These are phyloP conservation scores for Mythimna albipuncta DNA, from an alignment of 2,888 invertebrate species.

Conservation along the genomic window DNA sequence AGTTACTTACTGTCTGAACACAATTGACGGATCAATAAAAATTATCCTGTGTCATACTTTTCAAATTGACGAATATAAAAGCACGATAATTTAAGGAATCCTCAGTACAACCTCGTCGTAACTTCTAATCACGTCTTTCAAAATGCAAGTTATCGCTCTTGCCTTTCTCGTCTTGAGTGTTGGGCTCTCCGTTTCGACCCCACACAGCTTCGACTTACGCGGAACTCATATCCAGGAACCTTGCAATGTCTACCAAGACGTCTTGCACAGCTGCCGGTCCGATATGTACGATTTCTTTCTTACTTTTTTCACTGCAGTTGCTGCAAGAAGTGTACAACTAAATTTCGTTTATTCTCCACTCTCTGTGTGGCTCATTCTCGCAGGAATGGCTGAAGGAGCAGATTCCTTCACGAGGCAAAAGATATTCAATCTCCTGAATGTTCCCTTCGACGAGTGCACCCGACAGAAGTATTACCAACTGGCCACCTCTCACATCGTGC, in stretches of 20 bases:
- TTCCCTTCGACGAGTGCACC: slow-evolving; percentile 57
- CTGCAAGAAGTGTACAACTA: slow-evolving; percentile 13
- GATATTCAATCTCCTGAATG: slow-evolving; percentile 51
- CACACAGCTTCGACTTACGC: slow-evolving; percentile 30
- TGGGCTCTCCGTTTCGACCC: slow-evolving; percentile 14
- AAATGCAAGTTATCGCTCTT: slow-evolving; percentile 19
- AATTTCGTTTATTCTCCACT: slow-evolving; percentile 58
- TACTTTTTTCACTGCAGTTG: slow-evolving; percentile 27
- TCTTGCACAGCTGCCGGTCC: slow-evolving; percentile 25
- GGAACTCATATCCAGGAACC: slow-evolving; percentile 34
- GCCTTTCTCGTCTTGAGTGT: slow-evolving; percentile 4
- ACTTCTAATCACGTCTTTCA: slow-evolving; percentile 13
- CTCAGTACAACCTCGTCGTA: slow-evolving; percentile 13
- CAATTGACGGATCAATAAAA: neutral
- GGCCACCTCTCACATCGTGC: slow-evolving; percentile 43
- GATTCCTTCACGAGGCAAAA: slow-evolving; percentile 45
- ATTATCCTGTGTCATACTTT: too few relatives aligned
- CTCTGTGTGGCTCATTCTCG: slow-evolving; percentile 60
- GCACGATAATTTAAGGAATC: neutral
- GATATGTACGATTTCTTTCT: slow-evolving; percentile 40
- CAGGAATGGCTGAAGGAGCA: slow-evolving; percentile 63
- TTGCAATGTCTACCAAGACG: slow-evolving; percentile 41
- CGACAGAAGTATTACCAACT: slow-evolving; percentile 59
- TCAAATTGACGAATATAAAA: slow-evolving; percentile 7
- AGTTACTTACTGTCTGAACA: neutral